Percentiles rank a stretch among this genome's conserved stretches.
phyloP scores from a whole-genome alignment of 2,113 vertebrate genomes.

The Hippocampus abdominalis region DNA sequence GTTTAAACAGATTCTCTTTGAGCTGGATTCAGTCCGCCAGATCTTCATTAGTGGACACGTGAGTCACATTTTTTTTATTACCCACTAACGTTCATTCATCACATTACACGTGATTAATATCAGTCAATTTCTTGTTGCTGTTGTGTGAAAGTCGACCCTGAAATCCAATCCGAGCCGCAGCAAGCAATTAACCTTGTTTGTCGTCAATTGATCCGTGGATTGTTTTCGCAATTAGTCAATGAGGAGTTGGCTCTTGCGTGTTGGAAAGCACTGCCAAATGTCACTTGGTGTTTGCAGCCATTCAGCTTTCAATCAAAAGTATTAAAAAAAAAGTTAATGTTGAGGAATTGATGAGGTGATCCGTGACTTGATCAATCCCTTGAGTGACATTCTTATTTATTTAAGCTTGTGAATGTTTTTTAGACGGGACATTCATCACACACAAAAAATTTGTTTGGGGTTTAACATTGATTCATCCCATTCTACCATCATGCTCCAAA shows the following conservation, averaged over 20 bases:
- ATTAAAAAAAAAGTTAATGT: neutral
- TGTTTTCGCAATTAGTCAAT: neutral
- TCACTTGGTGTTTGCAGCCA: neutral
- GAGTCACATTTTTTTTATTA: constrained; percentile 63
- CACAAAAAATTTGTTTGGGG: neutral
- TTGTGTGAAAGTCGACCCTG: neutral
- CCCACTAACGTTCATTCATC: neutral
- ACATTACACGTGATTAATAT: neutral
- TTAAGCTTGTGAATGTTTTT: neutral
- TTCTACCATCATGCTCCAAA: too few species aligned
- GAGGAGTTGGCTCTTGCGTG: neutral
- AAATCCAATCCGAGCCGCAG: neutral
- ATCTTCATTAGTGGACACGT: constrained; percentile 91
- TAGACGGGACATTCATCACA: neutral
- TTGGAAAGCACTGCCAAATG: neutral
- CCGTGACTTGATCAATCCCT: neutral
- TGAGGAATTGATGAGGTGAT: neutral
- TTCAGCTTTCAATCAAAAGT: neutral
- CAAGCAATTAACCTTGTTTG: neutral
- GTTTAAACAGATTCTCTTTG: constrained; percentile 98
- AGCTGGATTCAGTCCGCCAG: constrained; percentile 88
- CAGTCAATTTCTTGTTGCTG: neutral
- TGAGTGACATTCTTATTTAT: neutral
- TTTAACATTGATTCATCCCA: too few species aligned
- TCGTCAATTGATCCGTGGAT: neutral